These are phyloP conservation scores for Drosophila robusta DNA, from an alignment of 2,888 invertebrate species.

Conservation along the genomic window DNA sequence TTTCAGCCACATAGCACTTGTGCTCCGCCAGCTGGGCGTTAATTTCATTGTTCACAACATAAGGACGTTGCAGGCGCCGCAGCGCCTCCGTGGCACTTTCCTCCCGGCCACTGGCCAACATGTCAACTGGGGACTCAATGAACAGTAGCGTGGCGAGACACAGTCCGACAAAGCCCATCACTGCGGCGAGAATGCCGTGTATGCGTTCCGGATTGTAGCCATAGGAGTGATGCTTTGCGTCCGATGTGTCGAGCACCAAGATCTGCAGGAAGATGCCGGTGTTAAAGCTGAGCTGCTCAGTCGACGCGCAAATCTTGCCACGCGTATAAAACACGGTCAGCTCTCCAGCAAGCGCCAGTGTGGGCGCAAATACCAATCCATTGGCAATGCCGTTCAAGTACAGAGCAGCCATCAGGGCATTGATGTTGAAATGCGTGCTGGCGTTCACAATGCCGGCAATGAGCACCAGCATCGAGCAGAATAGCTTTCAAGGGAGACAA, in stretches of 20 bases:
- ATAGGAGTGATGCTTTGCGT: background rate
- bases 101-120: conserved; percentile 54
- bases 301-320: conserved; percentile 53
- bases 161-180: conserved; percentile 49
- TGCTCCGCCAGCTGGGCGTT: conserved; percentile 61
- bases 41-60: conserved; percentile 43
- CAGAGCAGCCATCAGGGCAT: conserved; percentile 52
- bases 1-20: conserved; percentile 62
- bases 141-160: conserved; percentile 42
- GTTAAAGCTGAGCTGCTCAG: conserved; percentile 63
- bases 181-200: conserved; percentile 51
- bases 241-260: conserved; percentile 21
- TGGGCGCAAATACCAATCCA: conserved; percentile 72
- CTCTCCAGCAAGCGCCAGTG: conserved; percentile 72
- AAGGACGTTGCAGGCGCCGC: conserved; percentile 60
- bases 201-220: conserved; percentile 32
- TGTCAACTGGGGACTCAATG: conserved; percentile 70
- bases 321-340: conserved; percentile 57
- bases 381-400: conserved; percentile 77
- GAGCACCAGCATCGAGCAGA: conserved; percentile 53
- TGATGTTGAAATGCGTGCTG: conserved; percentile 31
- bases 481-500: conserved; percentile 42
- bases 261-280: conserved; percentile 71
- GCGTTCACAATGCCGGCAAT: conserved; percentile 66
- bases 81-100: conserved; percentile 60